Evolutionary conservation across 2,888 invertebrate species (phyloP).

Genomic region (Xanthia togata): DNA sequence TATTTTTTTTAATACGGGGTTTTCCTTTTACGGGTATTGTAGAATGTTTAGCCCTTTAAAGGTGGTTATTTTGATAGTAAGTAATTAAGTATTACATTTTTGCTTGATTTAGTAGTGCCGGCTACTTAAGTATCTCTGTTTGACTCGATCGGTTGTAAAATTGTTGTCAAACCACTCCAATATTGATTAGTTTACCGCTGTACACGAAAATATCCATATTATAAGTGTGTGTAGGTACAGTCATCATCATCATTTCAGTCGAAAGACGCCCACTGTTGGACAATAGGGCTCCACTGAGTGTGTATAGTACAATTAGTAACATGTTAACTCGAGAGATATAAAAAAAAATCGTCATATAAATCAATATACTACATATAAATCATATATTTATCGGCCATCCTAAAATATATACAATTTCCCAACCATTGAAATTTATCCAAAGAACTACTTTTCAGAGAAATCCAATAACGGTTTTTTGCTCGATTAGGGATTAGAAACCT

Average conservation of each 20-base stretch:
- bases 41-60: conserved; percentile 13
- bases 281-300: too few relatives aligned
- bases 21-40: conserved; percentile 50
- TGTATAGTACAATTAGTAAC: too few relatives aligned
- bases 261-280: neutral
- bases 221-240: neutral
- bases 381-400: too few relatives aligned
- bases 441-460: neutral
- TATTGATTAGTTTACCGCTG: neutral
- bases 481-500: conserved; percentile 33
- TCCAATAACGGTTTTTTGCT: conserved; percentile 33
- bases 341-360: neutral
- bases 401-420: neutral
- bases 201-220: neutral
- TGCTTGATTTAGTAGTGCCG: neutral
- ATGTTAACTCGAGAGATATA: neutral
- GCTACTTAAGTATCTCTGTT: neutral
- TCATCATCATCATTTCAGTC: neutral
- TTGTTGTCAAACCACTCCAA: neutral
- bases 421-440: neutral
- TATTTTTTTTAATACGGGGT: conserved; percentile 28
- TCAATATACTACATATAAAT: too few relatives aligned
- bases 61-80: conserved; percentile 12
- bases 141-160: neutral
- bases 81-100: conserved; percentile 10